A percentile compares a stretch with the other conserved stretches of the same genome.
Evolutionary conservation across 2,797 vertebrate genomes (phyloP).

Genomic region (Trematomus bernacchii): DNA sequence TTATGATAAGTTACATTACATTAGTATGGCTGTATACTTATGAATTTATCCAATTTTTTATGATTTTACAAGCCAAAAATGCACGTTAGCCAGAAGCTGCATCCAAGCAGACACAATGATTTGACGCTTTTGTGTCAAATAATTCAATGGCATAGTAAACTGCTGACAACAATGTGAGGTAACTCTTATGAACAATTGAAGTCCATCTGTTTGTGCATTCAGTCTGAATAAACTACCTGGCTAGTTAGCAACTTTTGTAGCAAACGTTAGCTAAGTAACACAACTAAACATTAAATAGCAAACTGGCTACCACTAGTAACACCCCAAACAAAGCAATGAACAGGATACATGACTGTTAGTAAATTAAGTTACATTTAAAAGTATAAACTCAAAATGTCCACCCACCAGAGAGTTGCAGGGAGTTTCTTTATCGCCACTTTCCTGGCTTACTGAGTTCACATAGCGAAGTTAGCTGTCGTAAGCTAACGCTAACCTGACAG

Average conservation of each 20-base stretch:
- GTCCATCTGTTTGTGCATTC: not conserved
- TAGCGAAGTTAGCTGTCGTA: constrained; percentile 68
- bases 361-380: not conserved
- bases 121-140: not conserved
- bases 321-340: not conserved
- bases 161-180: not conserved
- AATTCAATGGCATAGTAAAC: not conserved
- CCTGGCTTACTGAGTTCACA: constrained; percentile 63
- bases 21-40: not conserved
- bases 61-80: not conserved
- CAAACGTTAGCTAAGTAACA: constrained; percentile 44
- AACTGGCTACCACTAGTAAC: constrained; percentile 19
- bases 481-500: constrained; percentile 76
- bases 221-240: constrained; percentile 35
- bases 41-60: not conserved
- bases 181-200: not conserved
- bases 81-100: not conserved
- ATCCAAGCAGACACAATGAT: not conserved
- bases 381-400: constrained; percentile 26
- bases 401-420: constrained; percentile 66
- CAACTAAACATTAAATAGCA: constrained; percentile 19
- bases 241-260: constrained; percentile 68
- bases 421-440: constrained; percentile 58
- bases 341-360: not conserved
- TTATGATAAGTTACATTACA: not conserved